Evolutionary conservation across 35 echinoderm and acorn worm species (phyloP), one percentile per base, ranked within the genome.

Genomic region (Ptychodera flava): DNA sequence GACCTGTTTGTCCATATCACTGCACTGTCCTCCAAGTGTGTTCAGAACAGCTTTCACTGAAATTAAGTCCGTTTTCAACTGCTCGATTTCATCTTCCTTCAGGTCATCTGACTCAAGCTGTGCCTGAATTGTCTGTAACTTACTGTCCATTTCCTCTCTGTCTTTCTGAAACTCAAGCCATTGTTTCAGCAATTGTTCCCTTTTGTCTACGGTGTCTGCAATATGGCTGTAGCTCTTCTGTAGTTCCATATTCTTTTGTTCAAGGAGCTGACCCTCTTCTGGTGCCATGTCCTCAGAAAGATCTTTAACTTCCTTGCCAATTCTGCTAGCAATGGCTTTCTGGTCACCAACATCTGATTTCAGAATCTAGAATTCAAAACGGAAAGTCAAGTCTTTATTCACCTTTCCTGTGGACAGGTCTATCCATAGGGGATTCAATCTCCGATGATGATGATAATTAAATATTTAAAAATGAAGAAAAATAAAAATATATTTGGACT

Each of bases 21-120:
- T 64, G 45, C 45, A 64, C 45, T 64, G 45, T 64, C 45, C 45
- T 64, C 45, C 45, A 33, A 85, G 77, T 35, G 79, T 84, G 38
- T 89, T 78, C 45, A 92, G 38, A 31, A 88, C 79, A 28, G 76
- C 79, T 14, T 32, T 89, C 36, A 82, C 88, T 35, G 78, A 35
- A 28, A 53, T 36, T 82, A 86, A 85, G 36, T 92, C 28, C 0
- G 79, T 82, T 36, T 80, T 36, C n/a, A 80, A 28, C 15, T 86
- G 82, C 29, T 37, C 77, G 32, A 89, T 16, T 1, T 77, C 78
- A 15, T 37, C 15, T 31, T 88, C 80, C 22, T 85, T 34, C 76
- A 80, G 79, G 38, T 88, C 82, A 28, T 88, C 82, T 28, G 77
- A 78, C 28, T 75, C 82, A 31, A 76, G 64, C 32, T 85, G 38